Evolutionary conservation across 2,113 vertebrate species (phyloP), one percentile per base, ranked within the genome.

Genomic region (Bungarus multicinctus): DNA sequence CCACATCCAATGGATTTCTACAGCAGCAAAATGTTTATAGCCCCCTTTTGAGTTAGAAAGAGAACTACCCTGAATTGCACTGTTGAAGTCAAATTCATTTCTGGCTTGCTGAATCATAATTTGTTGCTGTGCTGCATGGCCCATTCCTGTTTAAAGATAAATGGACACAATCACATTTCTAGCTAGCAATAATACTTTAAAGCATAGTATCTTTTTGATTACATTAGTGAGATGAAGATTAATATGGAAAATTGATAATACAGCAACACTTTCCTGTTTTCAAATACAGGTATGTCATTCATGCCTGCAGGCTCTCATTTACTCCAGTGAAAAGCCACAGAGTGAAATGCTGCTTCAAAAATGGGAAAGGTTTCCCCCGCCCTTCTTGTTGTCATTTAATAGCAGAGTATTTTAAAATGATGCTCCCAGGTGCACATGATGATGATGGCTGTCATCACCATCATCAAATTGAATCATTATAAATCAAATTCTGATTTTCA

Each of bases 111-210:
- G 53, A 25, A 25, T 39, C 23, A 30, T 55, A 89, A 69, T 88
- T 11, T 88, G n/a, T 64, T 45, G 16, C 81, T 55, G 20, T 43
- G 11, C 64, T 34, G 58, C 39, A 0, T n/a, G 53, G 34, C 16
- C 50, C 0, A 0, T 53, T 64, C 7, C 0, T 1, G 9, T 2
- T 93, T 81, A 81, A 47, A 3, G 45, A 0, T 50, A 91, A 47
- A 85, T 69, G 53, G 53, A 25, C 22, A 87, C 50, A 85, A 64
- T 92, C 3, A 0, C 43, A 5, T 92, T 95, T 85, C 91, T 39
- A 88, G 85, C 30, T 55, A 92, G 53, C 74, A 87, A 3, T 53
- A 8, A 93, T 90, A 91, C 85, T 6, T 39, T 14, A 0, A 1
- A 55, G 69, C 34, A 10, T 50, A 58, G 93, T 3, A 22, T 89